These are phyloP conservation scores for Galbula dea DNA, from an alignment of 2,113 vertebrate genomes.

Conservation along the genomic window DNA sequence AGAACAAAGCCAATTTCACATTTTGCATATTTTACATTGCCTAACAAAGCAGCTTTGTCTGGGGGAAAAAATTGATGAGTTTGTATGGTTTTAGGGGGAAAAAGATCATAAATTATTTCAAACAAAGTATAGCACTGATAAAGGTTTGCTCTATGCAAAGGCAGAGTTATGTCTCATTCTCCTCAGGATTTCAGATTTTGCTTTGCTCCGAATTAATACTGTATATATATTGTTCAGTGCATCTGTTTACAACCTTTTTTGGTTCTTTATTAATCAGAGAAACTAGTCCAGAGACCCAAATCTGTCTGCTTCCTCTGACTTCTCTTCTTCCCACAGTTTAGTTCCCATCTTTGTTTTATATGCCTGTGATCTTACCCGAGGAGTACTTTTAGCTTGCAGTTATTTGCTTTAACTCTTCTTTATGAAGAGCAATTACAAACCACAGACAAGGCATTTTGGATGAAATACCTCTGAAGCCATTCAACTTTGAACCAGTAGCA, in stretches of 20 bases:
- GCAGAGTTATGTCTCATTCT: background rate
- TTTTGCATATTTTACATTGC: background rate
- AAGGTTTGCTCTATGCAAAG: background rate
- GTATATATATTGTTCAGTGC: background rate
- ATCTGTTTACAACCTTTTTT: background rate
- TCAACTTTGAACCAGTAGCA: background rate
- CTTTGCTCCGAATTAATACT: background rate
- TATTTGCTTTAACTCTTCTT: background rate
- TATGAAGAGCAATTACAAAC: background rate
- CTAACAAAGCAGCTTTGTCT: background rate
- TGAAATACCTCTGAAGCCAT: background rate
- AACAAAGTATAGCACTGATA: background rate
- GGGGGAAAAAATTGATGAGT: background rate
- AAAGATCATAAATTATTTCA: background rate
- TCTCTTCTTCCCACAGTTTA: background rate
- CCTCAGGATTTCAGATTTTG: background rate
- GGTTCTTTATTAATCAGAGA: background rate
- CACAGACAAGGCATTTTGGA: background rate
- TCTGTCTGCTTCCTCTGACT: background rate
- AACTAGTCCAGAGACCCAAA: background rate
- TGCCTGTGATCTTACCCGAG: background rate
- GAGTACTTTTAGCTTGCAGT: background rate
- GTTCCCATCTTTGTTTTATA: background rate
- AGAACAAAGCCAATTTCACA: background rate
- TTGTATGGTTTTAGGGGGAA: background rate